Conservation (phyloP, 2,888 invertebrate species). For the Lordiphosa andalusiaca region DNA sequence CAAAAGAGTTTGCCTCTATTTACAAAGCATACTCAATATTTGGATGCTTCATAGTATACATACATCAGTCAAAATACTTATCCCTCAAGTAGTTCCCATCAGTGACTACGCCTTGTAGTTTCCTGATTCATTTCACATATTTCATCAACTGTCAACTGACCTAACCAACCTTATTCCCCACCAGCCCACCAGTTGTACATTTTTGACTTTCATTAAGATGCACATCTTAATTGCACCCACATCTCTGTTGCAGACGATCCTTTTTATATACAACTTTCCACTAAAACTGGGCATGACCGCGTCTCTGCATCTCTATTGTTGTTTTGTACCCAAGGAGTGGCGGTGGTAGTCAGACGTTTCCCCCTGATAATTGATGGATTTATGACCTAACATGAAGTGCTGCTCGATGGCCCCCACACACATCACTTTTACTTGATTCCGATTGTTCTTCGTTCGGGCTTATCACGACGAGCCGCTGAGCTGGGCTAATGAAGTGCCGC, state of each 20-base stretch:
- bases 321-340: slow-evolving; percentile 2
- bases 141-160: not conserved
- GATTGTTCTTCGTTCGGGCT: slow-evolving; percentile 8
- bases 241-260: slow-evolving; percentile 11
- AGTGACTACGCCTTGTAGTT: not conserved
- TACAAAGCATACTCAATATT: too few relatives aligned
- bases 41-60: too few relatives aligned
- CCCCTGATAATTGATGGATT: slow-evolving; percentile 42
- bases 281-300: slow-evolving; percentile 12
- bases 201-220: slow-evolving; percentile 8
- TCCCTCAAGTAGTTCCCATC: not conserved
- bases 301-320: slow-evolving; percentile 11
- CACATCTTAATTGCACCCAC: slow-evolving; percentile 26
- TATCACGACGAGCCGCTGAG: slow-evolving; percentile 7
- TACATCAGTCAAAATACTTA: not conserved
- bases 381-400: slow-evolving; percentile 26
- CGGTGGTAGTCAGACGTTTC: slow-evolving; percentile 8
- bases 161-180: not conserved
- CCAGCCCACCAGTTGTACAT: slow-evolving; percentile 2
- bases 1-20: too few relatives aligned
- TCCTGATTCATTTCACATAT: not conserved
- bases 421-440: slow-evolving; percentile 11
- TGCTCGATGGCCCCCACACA: slow-evolving; percentile 4
- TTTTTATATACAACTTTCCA: slow-evolving; percentile 4
- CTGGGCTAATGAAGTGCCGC: slow-evolving; percentile 15